Conservation (phyloP, 2,888 invertebrate species). For the Drosophila neonasuta region DNA sequence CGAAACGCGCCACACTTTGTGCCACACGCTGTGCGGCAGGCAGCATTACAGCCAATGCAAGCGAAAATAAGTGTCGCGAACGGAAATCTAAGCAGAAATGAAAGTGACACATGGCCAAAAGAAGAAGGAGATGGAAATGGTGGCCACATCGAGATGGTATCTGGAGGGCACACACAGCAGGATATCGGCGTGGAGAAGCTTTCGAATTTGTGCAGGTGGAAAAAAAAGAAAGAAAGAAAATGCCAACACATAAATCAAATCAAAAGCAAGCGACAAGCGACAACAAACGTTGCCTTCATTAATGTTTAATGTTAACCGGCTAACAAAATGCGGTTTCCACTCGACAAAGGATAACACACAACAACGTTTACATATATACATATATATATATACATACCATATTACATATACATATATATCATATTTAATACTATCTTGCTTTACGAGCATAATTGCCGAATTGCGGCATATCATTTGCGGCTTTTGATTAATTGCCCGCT, state of each 20-base stretch:
- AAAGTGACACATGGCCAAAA: conserved; percentile 61
- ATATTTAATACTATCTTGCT: conserved; percentile 22
- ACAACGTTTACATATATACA: neutral
- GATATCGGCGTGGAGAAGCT: conserved; percentile 49
- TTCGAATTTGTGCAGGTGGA: conserved; percentile 34
- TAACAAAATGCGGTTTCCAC: conserved; percentile 42
- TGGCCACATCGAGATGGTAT: neutral
- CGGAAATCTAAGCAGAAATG: conserved; percentile 69
- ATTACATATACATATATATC: too few species aligned
- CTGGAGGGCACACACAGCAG: conserved; percentile 48
- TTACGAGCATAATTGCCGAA: conserved; percentile 54
- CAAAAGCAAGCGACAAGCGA: conserved; percentile 21
- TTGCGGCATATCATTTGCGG: conserved; percentile 62
- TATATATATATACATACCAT: neutral
- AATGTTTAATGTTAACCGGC: conserved; percentile 60
- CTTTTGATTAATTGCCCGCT: conserved; percentile 68
- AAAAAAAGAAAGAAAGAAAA: conserved; percentile 22
- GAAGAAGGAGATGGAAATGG: neutral
- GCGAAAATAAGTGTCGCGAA: conserved; percentile 54
- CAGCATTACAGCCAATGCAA: conserved; percentile 43
- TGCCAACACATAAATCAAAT: conserved; percentile 55
- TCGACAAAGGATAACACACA: conserved; percentile 3
- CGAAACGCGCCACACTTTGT: conserved; percentile 49
- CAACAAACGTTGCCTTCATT: conserved; percentile 53
- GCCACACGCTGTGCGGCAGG: conserved; percentile 47